These are phyloP conservation scores for Haemorhous mexicanus DNA, from an alignment of 2,113 vertebrate species.

Conservation along the genomic window DNA sequence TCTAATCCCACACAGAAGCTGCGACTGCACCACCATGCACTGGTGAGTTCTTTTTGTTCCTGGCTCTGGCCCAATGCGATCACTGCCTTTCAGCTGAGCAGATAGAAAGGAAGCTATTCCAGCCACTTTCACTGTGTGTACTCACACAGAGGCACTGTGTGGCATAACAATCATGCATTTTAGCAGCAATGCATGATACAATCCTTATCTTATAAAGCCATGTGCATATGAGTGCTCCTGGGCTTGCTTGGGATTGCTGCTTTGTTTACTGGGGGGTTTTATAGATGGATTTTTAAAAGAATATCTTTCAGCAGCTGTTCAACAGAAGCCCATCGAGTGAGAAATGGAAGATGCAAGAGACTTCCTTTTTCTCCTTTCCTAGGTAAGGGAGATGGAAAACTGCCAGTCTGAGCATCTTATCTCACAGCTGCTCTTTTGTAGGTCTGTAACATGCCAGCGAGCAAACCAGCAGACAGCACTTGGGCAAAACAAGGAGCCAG, in stretches of 20 bases:
- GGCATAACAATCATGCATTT: neutral
- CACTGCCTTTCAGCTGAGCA: neutral
- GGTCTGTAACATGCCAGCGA: neutral
- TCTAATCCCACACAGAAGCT: neutral
- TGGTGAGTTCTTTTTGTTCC: neutral
- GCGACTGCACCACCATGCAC: rapidly evolving
- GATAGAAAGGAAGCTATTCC: neutral
- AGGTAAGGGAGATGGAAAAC: neutral
- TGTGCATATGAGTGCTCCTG: rapidly evolving
- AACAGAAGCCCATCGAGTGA: neutral
- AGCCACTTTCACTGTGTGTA: neutral
- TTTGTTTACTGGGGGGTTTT: neutral
- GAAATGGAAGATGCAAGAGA: neutral
- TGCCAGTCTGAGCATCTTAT: neutral
- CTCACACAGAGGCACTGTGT: neutral
- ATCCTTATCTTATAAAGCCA: neutral
- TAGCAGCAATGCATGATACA: neutral
- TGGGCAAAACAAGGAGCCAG: neutral
- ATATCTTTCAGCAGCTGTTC: neutral
- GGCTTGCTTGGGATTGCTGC: neutral
- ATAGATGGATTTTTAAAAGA: neutral
- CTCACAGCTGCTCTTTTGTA: neutral
- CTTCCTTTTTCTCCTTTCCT: neutral
- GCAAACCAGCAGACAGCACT: neutral
- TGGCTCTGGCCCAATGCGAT: rapidly evolving